phyloP scores from a whole-genome alignment of 2,888 invertebrate genomes.

The Drosophila eohydei region DNA sequence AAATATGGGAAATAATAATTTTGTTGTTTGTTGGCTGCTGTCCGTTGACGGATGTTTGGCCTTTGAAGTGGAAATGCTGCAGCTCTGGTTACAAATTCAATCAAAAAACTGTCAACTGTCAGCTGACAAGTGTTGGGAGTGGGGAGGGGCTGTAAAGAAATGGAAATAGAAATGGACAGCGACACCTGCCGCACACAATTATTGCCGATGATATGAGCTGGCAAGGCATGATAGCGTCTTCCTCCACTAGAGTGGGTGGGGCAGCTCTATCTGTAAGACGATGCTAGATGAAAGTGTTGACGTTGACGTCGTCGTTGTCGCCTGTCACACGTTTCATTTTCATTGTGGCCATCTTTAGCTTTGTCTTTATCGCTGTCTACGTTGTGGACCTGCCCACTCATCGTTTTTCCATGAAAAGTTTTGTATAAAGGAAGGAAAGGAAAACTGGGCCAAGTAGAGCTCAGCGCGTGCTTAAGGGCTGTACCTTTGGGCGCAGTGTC shows the following conservation, averaged over 20 bases:
- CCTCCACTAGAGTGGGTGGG: background rate
- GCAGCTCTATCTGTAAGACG: slow-evolving; percentile 61
- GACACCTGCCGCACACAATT: slow-evolving; percentile 44
- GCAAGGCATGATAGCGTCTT: slow-evolving; percentile 30
- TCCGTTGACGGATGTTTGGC: slow-evolving; percentile 26
- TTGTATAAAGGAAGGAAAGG: slow-evolving; percentile 20
- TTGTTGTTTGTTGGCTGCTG: background rate
- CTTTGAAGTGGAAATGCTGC: slow-evolving; percentile 77
- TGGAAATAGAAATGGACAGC: slow-evolving; percentile 21
- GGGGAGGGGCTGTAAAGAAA: background rate
- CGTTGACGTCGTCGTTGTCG: background rate
- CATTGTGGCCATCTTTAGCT: slow-evolving; percentile 17
- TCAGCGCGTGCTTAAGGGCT: slow-evolving; percentile 40
- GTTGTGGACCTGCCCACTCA: background rate
- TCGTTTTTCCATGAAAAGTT: slow-evolving; percentile 60
- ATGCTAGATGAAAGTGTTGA: slow-evolving; percentile 79
- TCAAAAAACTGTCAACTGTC: slow-evolving; percentile 75
- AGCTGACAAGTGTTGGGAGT: slow-evolving; percentile 30
- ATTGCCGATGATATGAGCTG: slow-evolving; percentile 16
- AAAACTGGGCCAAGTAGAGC: slow-evolving; percentile 49
- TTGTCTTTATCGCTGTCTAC: background rate
- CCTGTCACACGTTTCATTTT: background rate
- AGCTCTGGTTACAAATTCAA: slow-evolving; percentile 81
- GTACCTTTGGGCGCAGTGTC: background rate
- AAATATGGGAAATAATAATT: slow-evolving; percentile 11